Base-by-base conservation (phyloP, 2,888 invertebrate genomes). In the Athalia cordata region DNA sequence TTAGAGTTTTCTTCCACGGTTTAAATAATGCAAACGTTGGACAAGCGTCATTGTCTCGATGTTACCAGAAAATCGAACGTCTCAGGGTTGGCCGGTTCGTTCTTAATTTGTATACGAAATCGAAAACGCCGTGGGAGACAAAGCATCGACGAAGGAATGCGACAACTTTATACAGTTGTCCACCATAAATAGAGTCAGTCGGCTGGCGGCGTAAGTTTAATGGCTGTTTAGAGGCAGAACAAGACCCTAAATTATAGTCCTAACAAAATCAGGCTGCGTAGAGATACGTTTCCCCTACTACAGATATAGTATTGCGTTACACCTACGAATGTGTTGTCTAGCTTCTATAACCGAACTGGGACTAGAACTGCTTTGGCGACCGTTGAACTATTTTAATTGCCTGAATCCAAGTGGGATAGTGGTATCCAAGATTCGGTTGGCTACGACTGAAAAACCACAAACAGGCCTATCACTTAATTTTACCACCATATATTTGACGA, bases 371-470 rank as follows among this genome's bases (percentile, higher is more conserved):
- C 72, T 45, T 59, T 72, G 52, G 72, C 72, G 72, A 59, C 72
- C 29, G 52, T 68, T 77, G 62, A 72, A 72, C 77, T 62, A 77
- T 77, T 77, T 77, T 77, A 77, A 77, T 77, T 72, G 62, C 45
- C 70, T n/a, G 52, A 77, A 77, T 77, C 62, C 43, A 9, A 52
- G 61, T 61, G 11, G 62, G 68, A 77, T 77, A 7, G 62, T 62
- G 77, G 59, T 62, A 70, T 52, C 61, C 47, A 7, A 59, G 52
- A 29, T 68, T 68, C 29, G 62, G 70, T 61, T 61, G 3, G 45
- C 15, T 13, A 15, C 59, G 43, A 50, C 50, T 62, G 45, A 72
- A 8, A 7, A 72, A 72, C 13, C 57, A 72, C 72, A 72, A 57
- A 72, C 47, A 59, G 72, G 15, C 72, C 59, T 57, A 72, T 72